Conservation (phyloP, 2,888 invertebrate genomes). For the Lepidocyrtoides sp. region DNA sequence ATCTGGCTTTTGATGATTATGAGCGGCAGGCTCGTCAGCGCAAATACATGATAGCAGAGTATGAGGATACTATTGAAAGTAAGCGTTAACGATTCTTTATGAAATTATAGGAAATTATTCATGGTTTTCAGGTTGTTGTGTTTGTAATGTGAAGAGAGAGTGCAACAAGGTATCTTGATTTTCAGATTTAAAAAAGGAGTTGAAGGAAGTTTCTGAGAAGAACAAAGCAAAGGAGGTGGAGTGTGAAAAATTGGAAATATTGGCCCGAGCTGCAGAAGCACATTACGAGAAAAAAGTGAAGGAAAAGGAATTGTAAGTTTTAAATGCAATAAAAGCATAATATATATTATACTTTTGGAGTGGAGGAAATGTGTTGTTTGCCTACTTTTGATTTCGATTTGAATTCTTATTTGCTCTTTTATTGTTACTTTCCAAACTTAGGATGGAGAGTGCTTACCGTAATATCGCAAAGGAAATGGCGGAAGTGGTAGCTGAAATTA, state of each 20-base stretch:
- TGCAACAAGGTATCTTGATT: too few relatives aligned
- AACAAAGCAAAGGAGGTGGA: neutral
- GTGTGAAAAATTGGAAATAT: neutral
- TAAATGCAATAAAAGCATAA: neutral
- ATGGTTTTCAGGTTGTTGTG: neutral
- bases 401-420: neutral
- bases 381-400: neutral
- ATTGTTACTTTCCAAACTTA: neutral
- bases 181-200: neutral
- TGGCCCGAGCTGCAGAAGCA: neutral
- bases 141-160: too few relatives aligned
- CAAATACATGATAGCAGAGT: constrained; percentile 58
- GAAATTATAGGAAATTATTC: neutral
- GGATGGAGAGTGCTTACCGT: neutral
- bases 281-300: neutral
- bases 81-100: neutral
- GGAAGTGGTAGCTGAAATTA: neutral
- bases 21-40: constrained; percentile 57
- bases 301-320: neutral
- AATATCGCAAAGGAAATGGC: constrained; percentile 11
- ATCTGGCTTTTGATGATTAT: constrained; percentile 59
- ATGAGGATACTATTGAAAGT: constrained; percentile 64
- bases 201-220: neutral
- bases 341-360: neutral
- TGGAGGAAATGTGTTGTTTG: too few relatives aligned